These are phyloP conservation scores for Dasypolia templi DNA, from an alignment of 2,888 invertebrate genomes.

Conservation along the genomic window DNA sequence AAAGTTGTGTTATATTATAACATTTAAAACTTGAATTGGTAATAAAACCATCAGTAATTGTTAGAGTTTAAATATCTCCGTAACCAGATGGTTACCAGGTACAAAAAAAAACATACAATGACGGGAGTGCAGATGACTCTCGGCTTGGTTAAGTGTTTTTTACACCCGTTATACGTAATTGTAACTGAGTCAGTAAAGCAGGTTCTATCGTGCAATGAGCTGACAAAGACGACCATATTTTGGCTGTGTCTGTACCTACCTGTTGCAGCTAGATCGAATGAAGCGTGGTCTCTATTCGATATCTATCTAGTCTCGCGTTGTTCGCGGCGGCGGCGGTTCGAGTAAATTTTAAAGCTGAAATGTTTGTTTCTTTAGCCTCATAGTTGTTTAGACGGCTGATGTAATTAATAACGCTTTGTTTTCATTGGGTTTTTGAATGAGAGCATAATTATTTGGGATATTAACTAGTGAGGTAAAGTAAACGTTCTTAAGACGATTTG, in stretches of 20 bases:
- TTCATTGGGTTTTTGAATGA: constrained; percentile 36
- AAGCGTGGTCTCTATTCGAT: neutral
- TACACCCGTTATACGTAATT: no score
- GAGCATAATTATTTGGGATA: constrained; percentile 17
- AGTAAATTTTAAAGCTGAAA: constrained; percentile 31
- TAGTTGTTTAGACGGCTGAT: constrained; percentile 38
- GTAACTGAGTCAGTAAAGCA: neutral
- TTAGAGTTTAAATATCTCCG: no score
- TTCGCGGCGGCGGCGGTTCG: neutral
- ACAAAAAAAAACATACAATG: no score
- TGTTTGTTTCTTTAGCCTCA: constrained; percentile 50
- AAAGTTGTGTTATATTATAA: no score
- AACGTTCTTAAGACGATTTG: neutral
- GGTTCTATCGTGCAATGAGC: neutral
- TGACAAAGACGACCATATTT: neutral
- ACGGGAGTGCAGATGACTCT: no score
- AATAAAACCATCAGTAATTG: no score
- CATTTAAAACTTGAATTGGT: no score
- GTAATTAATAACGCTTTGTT: constrained; percentile 44
- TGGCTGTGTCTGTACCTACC: neutral
- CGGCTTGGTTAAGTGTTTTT: no score
- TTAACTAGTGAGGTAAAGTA: neutral
- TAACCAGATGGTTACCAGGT: no score
- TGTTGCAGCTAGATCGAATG: neutral
- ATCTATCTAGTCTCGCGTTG: neutral